Evolutionary conservation across 2,888 invertebrate species (phyloP).

Genomic region (Antitype chi): DNA sequence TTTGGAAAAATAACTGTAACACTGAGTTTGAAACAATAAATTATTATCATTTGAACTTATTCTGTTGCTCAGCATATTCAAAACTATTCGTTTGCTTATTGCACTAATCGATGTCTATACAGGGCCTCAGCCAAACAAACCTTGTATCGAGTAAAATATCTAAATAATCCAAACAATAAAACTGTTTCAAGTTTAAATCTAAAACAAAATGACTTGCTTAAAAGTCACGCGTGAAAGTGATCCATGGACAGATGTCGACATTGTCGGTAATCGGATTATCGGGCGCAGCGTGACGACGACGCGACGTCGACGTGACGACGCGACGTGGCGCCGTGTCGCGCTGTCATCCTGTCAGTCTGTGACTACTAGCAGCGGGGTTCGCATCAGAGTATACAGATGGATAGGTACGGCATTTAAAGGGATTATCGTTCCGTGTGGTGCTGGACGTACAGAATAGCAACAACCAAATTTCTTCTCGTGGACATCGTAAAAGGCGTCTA

Average conservation of each 20-base stretch:
- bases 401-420: not conserved
- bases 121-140: not conserved
- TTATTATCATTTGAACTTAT: not conserved
- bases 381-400: not conserved
- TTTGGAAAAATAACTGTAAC: no score
- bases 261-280: constrained; percentile 75
- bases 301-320: constrained; percentile 8
- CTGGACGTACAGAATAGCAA: no score
- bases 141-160: not conserved
- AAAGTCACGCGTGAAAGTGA: constrained; percentile 36
- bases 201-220: constrained; percentile 29
- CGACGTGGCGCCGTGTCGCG: constrained; percentile 10
- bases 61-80: not conserved
- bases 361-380: constrained; percentile 17
- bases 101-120: not conserved
- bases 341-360: constrained; percentile 15
- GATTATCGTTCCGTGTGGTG: not conserved
- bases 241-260: constrained; percentile 72
- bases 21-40: not conserved
- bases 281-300: constrained; percentile 47
- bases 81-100: not conserved
- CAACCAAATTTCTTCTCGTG: no score
- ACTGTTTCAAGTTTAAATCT: constrained; percentile 6
- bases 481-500: no score
- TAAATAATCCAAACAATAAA: constrained; percentile 1